Evolutionary conservation across 2,888 invertebrate genomes (phyloP).

Genomic region (Ceriagrion tenellum): DNA sequence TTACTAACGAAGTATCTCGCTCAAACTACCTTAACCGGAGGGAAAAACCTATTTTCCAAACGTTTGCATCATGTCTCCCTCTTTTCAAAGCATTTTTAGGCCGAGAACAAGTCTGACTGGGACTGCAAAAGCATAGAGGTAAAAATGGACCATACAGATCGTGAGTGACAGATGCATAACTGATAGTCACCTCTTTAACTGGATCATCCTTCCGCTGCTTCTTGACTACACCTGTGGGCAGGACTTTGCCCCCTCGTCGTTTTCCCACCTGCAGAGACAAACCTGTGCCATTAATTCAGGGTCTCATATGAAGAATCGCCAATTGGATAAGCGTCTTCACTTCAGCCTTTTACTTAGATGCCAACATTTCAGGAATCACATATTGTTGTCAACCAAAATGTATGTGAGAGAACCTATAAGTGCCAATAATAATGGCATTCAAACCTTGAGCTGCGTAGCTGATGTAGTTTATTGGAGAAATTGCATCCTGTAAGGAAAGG

Average conservation of each 20-base stretch:
- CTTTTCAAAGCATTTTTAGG: too few species aligned
- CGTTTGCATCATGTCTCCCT: too few species aligned
- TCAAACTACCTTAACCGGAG: too few species aligned
- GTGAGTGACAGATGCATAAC: background rate
- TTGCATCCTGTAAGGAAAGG: conserved; percentile 50
- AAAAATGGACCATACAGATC: too few species aligned
- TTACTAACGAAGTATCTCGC: too few species aligned
- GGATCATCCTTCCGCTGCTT: conserved; percentile 86
- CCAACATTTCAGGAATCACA: conserved; percentile 59
- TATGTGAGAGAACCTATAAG: conserved; percentile 46
- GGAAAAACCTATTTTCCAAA: too few species aligned
- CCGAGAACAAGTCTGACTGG: too few species aligned
- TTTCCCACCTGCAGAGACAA: conserved; percentile 75
- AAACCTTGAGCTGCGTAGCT: conserved; percentile 42
- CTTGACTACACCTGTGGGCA: conserved; percentile 94
- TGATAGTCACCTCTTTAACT: conserved; percentile 78
- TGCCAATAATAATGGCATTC: conserved; percentile 35
- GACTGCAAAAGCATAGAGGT: too few species aligned
- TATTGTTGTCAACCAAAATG: conserved; percentile 44
- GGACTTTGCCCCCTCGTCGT: conserved; percentile 90
- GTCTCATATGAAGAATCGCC: conserved; percentile 49
- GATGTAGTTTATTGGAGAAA: background rate
- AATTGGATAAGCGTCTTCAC: conserved; percentile 42
- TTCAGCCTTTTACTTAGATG: conserved; percentile 53
- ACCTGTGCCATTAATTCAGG: conserved; percentile 62